Base-by-base conservation (phyloP, 2,113 vertebrate species). In the Aegypius monachus region DNA sequence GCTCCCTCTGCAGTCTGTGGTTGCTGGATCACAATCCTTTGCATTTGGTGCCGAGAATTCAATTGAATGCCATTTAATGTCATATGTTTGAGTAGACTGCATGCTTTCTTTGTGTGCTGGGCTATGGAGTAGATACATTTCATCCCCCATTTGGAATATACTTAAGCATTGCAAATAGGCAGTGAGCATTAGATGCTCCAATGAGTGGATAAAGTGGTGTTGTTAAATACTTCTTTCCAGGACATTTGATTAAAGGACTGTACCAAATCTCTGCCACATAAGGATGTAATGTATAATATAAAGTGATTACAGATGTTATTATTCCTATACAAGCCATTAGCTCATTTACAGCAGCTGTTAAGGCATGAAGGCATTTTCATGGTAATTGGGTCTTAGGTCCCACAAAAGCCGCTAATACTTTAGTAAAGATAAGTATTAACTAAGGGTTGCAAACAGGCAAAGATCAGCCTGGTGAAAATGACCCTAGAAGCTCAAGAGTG, bases 301-400 rank as follows among this genome's bases (percentile, higher is more conserved):
- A 79, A 88, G 42, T 45, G 62, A 81, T 87, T 55, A 67, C 67
- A 84, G 62, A 93, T 85, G 32, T 72, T 97, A 55, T 88, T 94
- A 86, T 93, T 95, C n/a, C 91, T 88, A 10, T 36, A 91, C 19
- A 97, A 97, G 95, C 94, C 97, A 95, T 95, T 95, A 88, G 91
- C 95, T 97, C 86, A 26, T 93, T 94, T 50, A 78, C 84, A 95
- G 96, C 81, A 95, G 50, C 85, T 93, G 38, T 94, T 78, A 95
- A 72, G 34, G 48, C 73, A 43, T 59, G 90, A 93, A 93, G 70
- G 56, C 43, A 70, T 92, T 95, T 94, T 78, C 85, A 75, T 85
- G 67, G 82, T 62, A 84, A 83, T 65, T 78, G 95, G 92, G 92
- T 74, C 86, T 81, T 83, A 55, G 48, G 63, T 63, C 94, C 94